A percentile compares a stretch with the other conserved stretches of the same genome.
Evolutionary conservation across 2,113 vertebrate genomes (phyloP).

Genomic region (Cavia porcellus): DNA sequence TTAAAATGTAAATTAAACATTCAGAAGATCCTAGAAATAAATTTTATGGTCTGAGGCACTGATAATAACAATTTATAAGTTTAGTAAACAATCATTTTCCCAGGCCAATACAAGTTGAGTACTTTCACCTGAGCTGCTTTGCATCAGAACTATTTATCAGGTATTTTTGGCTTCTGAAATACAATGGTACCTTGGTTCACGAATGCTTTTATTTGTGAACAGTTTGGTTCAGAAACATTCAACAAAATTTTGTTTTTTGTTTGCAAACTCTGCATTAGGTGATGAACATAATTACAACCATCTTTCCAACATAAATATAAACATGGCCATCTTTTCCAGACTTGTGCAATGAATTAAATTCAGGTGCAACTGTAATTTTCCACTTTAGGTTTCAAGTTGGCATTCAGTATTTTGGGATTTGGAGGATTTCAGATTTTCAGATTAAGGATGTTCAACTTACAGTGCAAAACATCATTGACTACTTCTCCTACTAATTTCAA

Average conservation of each 20-base stretch:
- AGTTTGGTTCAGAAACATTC: neutral
- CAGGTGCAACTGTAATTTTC: neutral
- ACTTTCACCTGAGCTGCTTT: neutral
- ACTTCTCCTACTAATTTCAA: slow-evolving; percentile 42
- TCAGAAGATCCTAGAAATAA: neutral
- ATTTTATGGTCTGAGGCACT: neutral
- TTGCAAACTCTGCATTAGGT: neutral
- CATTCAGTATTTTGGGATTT: neutral
- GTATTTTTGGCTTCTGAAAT: neutral
- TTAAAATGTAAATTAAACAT: slow-evolving; percentile 21
- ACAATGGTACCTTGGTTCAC: neutral
- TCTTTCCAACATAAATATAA: neutral
- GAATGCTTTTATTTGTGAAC: neutral
- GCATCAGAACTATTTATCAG: neutral
- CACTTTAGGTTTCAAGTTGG: neutral
- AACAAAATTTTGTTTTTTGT: neutral
- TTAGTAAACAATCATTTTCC: neutral
- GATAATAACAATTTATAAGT: neutral
- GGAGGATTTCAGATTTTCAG: neutral
- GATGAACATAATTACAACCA: neutral
- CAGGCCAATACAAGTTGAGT: neutral
- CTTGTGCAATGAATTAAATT: neutral
- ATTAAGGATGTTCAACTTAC: neutral
- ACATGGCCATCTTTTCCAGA: neutral
- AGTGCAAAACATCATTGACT: neutral